Evolutionary conservation across 2,113 vertebrate species (phyloP).

Genomic region (Maccullochella peelii): DNA sequence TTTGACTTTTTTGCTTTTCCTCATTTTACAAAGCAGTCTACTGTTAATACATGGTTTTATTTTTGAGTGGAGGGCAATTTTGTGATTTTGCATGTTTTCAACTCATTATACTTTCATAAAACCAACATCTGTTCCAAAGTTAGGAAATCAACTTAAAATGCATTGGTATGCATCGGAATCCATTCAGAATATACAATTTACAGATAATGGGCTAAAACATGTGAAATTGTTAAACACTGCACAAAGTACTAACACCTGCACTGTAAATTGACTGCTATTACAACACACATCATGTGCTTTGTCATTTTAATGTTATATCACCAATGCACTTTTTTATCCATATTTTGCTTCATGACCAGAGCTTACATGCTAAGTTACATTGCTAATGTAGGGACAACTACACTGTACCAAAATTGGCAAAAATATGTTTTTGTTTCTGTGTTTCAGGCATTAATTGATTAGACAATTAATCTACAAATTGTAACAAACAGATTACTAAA

Average conservation of each 20-base stretch:
- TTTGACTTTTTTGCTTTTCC: background rate
- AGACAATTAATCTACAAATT: background rate
- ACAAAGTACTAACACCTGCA: conserved; percentile 49
- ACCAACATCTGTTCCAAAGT: background rate
- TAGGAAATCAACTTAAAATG: background rate
- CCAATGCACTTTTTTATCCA: conserved; percentile 36
- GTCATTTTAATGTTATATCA: conserved; percentile 17
- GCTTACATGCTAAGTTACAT: background rate
- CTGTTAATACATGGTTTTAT: conserved; percentile 8
- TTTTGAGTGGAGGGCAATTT: conserved; percentile 3
- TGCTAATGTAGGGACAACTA: background rate
- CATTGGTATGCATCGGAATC: background rate
- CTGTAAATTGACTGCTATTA: conserved; percentile 48
- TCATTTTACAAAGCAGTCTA: conserved; percentile 3
- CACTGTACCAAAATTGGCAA: background rate
- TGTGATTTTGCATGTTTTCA: conserved; percentile 20
- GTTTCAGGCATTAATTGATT: background rate
- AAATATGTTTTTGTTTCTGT: background rate
- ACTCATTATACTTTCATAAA: background rate
- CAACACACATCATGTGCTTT: conserved; percentile 8
- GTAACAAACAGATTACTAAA: background rate
- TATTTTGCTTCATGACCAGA: conserved; percentile 18
- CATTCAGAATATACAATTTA: background rate
- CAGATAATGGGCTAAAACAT: background rate
- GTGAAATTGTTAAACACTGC: conserved; percentile 18